Evolutionary conservation across 2,113 vertebrate species (phyloP).

Genomic region (Nannospalax galili): DNA sequence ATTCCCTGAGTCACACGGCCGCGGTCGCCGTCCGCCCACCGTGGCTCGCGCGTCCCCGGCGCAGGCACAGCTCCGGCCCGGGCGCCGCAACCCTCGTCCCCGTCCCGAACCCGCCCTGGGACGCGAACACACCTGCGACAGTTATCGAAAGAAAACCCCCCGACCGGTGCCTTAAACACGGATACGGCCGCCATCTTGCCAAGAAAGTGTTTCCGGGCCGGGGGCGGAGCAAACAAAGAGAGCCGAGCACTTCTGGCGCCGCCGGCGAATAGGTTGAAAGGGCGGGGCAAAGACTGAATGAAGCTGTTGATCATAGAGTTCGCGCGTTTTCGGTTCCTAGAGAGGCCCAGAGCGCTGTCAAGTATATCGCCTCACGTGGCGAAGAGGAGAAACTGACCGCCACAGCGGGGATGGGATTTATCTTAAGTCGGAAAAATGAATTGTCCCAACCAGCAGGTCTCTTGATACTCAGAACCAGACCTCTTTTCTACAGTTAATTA

Average conservation of each 20-base stretch:
- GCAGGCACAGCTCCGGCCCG: background rate
- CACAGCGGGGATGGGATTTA: background rate
- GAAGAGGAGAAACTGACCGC: conserved; percentile 8
- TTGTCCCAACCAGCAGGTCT: background rate
- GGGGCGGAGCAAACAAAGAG: background rate
- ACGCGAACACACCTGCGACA: conserved; percentile 88
- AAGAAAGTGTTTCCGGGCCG: conserved; percentile 59
- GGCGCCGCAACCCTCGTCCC: background rate
- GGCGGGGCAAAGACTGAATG: background rate
- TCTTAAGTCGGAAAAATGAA: background rate
- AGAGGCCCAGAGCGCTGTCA: background rate
- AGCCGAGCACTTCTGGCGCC: conserved; percentile 47
- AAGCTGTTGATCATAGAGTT: background rate
- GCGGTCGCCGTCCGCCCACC: background rate
- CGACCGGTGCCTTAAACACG: conserved; percentile 78
- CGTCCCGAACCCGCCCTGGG: background rate
- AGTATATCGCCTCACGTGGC: conserved; percentile 24
- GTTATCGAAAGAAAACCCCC: conserved; percentile 95
- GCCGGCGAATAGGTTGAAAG: background rate
- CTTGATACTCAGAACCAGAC: background rate
- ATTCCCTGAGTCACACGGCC: conserved; percentile 79
- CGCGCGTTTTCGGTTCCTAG: background rate
- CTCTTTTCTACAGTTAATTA: background rate
- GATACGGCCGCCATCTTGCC: conserved; percentile 91
- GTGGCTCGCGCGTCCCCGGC: rapidly evolving